Percentiles rank a stretch among this genome's conserved stretches.
Evolutionary conservation across 2,888 invertebrate genomes (phyloP).

Genomic region (Eristalis tenax): DNA sequence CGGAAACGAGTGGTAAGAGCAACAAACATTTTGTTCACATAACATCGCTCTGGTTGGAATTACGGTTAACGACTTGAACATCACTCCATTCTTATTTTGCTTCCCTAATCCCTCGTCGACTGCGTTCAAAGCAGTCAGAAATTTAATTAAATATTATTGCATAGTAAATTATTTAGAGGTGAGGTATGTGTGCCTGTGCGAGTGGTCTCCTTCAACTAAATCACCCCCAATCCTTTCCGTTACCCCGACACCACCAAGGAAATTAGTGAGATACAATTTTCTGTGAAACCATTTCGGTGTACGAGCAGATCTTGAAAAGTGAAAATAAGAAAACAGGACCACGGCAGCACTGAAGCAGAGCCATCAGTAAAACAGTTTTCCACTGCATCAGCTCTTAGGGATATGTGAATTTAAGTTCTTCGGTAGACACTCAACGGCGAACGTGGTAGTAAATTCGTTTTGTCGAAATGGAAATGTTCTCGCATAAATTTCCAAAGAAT

Average conservation of each 20-base stretch:
- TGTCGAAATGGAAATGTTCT: slow-evolving; percentile 63
- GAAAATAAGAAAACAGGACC: neutral
- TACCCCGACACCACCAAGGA: slow-evolving; percentile 11
- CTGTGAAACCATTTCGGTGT: neutral
- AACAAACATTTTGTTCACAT: neutral
- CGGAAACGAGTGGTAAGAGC: neutral
- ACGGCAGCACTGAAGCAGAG: neutral
- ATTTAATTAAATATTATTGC: slow-evolving; percentile 27
- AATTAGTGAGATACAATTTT: slow-evolving; percentile 42
- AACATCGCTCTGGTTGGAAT: neutral
- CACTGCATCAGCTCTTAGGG: slow-evolving; percentile 18
- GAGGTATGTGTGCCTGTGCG: neutral
- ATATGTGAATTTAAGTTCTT: slow-evolving; percentile 49
- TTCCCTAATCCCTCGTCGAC: neutral
- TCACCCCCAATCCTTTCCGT: neutral
- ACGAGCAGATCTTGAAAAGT: neutral
- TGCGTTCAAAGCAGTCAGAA: slow-evolving; percentile 1
- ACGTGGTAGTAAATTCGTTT: slow-evolving; percentile 61
- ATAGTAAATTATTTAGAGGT: slow-evolving; percentile 20
- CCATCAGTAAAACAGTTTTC: slow-evolving; percentile 20
- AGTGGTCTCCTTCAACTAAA: neutral
- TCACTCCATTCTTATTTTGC: neutral
- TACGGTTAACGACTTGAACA: neutral
- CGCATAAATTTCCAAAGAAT: slow-evolving; percentile 65
- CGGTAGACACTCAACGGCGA: slow-evolving; percentile 18